Percentiles rank a stretch among this genome's conserved stretches.
phyloP scores from a whole-genome alignment of 2,113 vertebrate species.

The Tor tambroides region DNA sequence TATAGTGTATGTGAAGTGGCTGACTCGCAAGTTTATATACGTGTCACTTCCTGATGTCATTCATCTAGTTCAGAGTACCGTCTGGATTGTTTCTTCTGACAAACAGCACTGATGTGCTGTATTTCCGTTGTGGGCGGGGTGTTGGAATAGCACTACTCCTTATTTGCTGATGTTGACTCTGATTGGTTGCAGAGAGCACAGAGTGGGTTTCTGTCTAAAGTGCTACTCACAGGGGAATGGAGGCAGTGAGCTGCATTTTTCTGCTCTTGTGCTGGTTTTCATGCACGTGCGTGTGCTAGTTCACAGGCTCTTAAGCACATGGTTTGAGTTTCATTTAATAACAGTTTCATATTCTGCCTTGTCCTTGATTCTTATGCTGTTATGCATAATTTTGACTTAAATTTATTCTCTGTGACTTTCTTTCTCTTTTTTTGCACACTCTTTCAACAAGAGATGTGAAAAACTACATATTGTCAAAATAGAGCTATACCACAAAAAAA shows the following conservation, averaged over 20 bases:
- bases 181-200: conserved; percentile 3
- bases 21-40: conserved; percentile 45
- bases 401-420: background rate
- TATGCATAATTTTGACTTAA: background rate
- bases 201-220: conserved; percentile 24
- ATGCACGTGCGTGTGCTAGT: background rate
- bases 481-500: background rate
- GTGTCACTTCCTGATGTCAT: conserved; percentile 22
- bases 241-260: conserved; percentile 27
- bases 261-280: conserved; percentile 4
- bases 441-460: background rate
- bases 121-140: conserved; percentile 27
- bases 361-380: background rate
- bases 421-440: background rate
- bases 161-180: conserved; percentile 42
- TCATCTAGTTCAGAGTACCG: conserved; percentile 15
- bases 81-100: conserved; percentile 30
- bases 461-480: background rate
- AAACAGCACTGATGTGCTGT: conserved; percentile 24
- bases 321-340: background rate
- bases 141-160: conserved; percentile 13
- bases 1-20: conserved; percentile 54
- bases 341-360: background rate
- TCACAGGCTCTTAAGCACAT: background rate
- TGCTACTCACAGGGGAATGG: conserved; percentile 9